These are phyloP conservation scores for Andrena cerasifolii DNA, from an alignment of 1,140 invertebrate species.

Conservation along the genomic window DNA sequence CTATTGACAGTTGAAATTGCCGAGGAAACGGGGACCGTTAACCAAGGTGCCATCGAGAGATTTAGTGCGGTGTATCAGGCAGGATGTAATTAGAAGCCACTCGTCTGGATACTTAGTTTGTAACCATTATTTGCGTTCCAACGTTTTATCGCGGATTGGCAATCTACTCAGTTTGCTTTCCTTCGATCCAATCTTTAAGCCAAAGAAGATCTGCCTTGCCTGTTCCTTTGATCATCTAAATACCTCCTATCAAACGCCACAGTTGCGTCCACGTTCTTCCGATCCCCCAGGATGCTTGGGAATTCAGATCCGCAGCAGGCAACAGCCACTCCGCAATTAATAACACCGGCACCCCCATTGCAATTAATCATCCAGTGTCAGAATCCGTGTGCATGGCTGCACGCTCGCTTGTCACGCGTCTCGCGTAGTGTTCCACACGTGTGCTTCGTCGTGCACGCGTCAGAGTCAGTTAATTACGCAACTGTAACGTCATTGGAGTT, in stretches of 20 bases:
- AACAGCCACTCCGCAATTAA: neutral
- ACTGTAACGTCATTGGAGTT: neutral
- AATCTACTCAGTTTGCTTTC: neutral
- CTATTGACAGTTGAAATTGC: neutral
- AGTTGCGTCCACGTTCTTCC: no score
- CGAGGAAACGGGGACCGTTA: neutral
- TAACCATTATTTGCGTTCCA: neutral
- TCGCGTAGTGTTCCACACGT: slow-evolving; percentile 2
- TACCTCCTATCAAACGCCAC: neutral
- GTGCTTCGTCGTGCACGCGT: neutral
- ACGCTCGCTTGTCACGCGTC: neutral
- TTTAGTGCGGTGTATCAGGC: neutral
- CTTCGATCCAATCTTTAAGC: no score
- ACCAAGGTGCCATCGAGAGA: neutral
- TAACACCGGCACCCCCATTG: neutral
- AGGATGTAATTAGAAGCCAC: neutral
- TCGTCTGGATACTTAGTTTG: neutral
- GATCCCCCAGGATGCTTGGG: neutral
- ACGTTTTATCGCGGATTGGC: neutral
- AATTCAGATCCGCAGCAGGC: no score
- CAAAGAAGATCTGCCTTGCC: no score
- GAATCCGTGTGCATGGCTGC: neutral
- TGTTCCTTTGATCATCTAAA: neutral
- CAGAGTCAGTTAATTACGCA: slow-evolving; percentile 3
- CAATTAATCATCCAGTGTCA: slow-evolving; percentile 7